These are phyloP conservation scores for Acrobasis repandana DNA, from an alignment of 2,888 invertebrate genomes.

Conservation along the genomic window DNA sequence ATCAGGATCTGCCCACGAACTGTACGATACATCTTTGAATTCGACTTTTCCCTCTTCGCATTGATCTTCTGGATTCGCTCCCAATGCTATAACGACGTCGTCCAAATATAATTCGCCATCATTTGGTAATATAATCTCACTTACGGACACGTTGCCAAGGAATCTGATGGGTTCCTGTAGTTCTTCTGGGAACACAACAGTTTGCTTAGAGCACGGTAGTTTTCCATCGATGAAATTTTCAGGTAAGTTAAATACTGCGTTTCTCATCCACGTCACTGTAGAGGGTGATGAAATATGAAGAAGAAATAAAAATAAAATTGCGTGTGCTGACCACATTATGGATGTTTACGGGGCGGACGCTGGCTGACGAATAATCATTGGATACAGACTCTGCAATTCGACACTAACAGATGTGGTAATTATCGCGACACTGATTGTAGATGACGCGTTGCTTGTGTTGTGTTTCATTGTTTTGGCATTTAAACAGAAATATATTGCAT, in stretches of 20 bases:
- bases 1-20: constrained; percentile 65
- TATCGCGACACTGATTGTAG: constrained; percentile 15
- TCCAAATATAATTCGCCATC: constrained; percentile 64
- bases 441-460: neutral
- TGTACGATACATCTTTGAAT: constrained; percentile 54
- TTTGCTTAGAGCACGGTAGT: constrained; percentile 68
- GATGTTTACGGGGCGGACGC: constrained; percentile 6
- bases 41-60: constrained; percentile 54
- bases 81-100: constrained; percentile 55
- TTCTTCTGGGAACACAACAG: constrained; percentile 62
- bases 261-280: constrained; percentile 65
- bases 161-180: constrained; percentile 53
- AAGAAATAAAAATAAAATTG: constrained; percentile 25
- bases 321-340: constrained; percentile 12
- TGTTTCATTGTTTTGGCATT: neutral
- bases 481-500: too few relatives aligned
- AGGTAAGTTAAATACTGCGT: constrained; percentile 61
- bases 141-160: constrained; percentile 47
- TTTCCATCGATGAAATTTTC: constrained; percentile 60
- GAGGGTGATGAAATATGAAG: constrained; percentile 45
- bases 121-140: constrained; percentile 62
- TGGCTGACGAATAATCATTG: constrained; percentile 13
- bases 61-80: constrained; percentile 47
- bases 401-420: constrained; percentile 27
- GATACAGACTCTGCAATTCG: constrained; percentile 29